Evolutionary conservation across 2,888 invertebrate species (phyloP).

Genomic region (Tuta absoluta): DNA sequence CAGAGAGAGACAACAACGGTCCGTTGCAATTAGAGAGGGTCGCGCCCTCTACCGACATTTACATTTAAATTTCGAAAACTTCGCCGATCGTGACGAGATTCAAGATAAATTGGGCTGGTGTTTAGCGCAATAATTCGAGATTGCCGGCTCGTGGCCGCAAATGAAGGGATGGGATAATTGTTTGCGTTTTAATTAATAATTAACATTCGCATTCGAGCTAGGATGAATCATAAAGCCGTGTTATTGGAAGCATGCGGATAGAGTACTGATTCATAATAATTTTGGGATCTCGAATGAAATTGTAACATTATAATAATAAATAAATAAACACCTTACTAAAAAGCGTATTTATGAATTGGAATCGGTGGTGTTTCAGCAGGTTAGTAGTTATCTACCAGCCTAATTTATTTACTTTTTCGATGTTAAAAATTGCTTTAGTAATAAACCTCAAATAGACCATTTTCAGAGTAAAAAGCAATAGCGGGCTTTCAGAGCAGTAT

Average conservation of each 20-base stretch:
- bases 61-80: conserved; percentile 70
- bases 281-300: neutral
- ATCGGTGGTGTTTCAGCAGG: too few species aligned
- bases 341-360: too few species aligned
- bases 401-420: too few species aligned
- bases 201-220: conserved; percentile 61
- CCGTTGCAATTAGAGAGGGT: conserved; percentile 70
- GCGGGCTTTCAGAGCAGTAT: conserved; percentile 24
- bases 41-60: conserved; percentile 65
- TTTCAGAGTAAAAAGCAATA: conserved; percentile 1
- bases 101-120: conserved; percentile 75
- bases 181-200: conserved; percentile 74
- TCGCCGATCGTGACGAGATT: conserved; percentile 75
- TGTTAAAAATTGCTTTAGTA: neutral
- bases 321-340: too few species aligned
- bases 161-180: conserved; percentile 70
- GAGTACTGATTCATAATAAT: conserved; percentile 8
- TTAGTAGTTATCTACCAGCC: too few species aligned
- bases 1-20: conserved; percentile 32
- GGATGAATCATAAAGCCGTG: conserved; percentile 14
- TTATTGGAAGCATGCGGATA: conserved; percentile 6
- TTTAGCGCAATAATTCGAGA: conserved; percentile 75
- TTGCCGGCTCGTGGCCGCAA: conserved; percentile 62
- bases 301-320: too few species aligned
- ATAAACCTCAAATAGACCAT: neutral